phyloP scores from a whole-genome alignment of 2,113 vertebrate genomes.

The Paramisgurnus dabryanus region DNA sequence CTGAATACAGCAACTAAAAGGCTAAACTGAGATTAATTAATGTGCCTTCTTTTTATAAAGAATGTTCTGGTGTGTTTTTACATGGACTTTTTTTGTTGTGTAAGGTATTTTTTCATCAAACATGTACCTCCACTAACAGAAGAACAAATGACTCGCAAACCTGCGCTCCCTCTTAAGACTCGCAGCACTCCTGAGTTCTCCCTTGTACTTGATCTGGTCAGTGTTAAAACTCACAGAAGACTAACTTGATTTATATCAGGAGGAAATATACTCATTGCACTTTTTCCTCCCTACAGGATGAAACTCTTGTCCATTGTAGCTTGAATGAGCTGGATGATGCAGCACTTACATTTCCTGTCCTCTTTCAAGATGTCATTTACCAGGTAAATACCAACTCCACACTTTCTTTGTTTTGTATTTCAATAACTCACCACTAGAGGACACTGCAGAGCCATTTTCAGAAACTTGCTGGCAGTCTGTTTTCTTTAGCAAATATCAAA shows the following conservation, averaged over 20 bases:
- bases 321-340: constrained; percentile 98
- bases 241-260: not conserved
- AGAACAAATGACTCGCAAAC: constrained; percentile 95
- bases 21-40: too few species aligned
- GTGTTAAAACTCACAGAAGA: constrained; percentile 22
- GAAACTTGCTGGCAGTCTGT: not conserved
- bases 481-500: not conserved
- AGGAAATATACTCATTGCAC: not conserved
- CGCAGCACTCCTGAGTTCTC: constrained; percentile 98
- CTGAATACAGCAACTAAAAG: too few species aligned
- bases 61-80: not conserved
- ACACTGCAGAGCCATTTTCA: not conserved
- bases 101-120: constrained; percentile 96
- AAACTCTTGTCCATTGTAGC: constrained; percentile 98
- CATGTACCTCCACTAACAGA: constrained; percentile 96
- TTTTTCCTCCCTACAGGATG: constrained; percentile 80
- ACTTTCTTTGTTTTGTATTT: not conserved
- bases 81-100: not conserved
- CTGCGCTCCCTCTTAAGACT: constrained; percentile 94
- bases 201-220: constrained; percentile 94
- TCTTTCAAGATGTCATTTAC: constrained; percentile 99
- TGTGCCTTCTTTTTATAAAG: too few species aligned
- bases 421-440: constrained; percentile 58
- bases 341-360: constrained; percentile 96
- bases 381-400: constrained; percentile 77